Evolutionary conservation across 2,797 vertebrate genomes (phyloP), one percentile per base, ranked within the genome.

Genomic region (Cryptoblepharus egeriae): DNA sequence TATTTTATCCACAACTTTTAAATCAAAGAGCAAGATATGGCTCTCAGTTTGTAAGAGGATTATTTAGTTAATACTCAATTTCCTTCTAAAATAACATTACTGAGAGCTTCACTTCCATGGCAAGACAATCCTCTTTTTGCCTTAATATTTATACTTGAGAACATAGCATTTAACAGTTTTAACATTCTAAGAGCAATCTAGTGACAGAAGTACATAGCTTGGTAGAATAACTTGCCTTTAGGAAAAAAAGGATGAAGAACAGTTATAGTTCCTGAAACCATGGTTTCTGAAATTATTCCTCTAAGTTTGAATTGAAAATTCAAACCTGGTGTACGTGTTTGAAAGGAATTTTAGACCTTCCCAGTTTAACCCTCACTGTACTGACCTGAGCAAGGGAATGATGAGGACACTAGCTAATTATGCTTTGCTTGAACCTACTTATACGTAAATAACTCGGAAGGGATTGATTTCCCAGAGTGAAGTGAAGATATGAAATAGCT

Each of bases 31-130:
- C 74, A 83, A 70, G 80, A 77, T 83, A 12, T 42, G 37, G 73
- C 57, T 88, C 49, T 75, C 28, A 58, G 35, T 87, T 42, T 89
- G 28, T 73, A 90, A 85, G 16, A 87, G 42, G 83, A 82, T 85
- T 85, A 82, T 2, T 74, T 39, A 85, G 49, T 32, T 74, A 88
- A 85, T 88, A 92, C 2, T 77, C 32, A 88, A 76, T 89, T 89
- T 52, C 74, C 32, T 49, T 86, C 67, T 80, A 83, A 71, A 10
- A 82, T 1, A 80, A 77, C 68, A 85, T 84, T 77, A 80, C 63
- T 45, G 67, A 86, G 81, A 42, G 72, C 71, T 77, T 84, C 28
- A 10, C 12, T 67, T 78, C 35, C 63, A 87, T 87, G 84, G 87
- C 85, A 82, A 82, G 90, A 82, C 24, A 58, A 86, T 45, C 39